phyloP scores from a whole-genome alignment of 1,140 invertebrate genomes.

The Papilio polytes region DNA sequence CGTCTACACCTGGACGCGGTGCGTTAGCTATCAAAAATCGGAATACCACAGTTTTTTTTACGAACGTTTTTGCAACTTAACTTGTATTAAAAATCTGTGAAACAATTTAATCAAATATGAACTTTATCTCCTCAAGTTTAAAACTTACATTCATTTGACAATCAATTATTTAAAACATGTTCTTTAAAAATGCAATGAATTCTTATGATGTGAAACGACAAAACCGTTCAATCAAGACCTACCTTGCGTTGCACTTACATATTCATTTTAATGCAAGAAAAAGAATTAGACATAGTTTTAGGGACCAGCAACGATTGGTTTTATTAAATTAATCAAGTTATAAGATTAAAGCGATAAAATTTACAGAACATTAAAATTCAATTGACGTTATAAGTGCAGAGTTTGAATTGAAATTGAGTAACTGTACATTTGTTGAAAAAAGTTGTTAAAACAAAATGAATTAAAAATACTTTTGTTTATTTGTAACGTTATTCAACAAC shows the following conservation, averaged over 20 bases:
- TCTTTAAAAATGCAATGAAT: slow-evolving; percentile 35
- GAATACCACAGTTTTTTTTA: slow-evolving; percentile 44
- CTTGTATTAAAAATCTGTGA: neutral
- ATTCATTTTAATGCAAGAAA: slow-evolving; percentile 2
- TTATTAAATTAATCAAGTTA: neutral
- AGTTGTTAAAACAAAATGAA: too few species aligned
- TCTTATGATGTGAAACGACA: slow-evolving; percentile 26
- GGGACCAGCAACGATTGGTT: slow-evolving; percentile 27
- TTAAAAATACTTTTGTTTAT: too few species aligned
- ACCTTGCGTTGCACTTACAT: neutral
- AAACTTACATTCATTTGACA: neutral
- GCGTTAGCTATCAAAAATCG: slow-evolving; percentile 53
- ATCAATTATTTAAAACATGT: slow-evolving; percentile 25
- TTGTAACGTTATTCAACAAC: too few species aligned
- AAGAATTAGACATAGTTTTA: slow-evolving; percentile 29
- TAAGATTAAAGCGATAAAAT: neutral
- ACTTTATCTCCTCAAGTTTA: neutral
- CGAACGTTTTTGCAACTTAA: slow-evolving; percentile 14
- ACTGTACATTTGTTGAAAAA: too few species aligned
- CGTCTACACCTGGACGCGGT: slow-evolving; percentile 49
- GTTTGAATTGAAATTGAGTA: too few species aligned
- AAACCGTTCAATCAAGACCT: slow-evolving; percentile 28
- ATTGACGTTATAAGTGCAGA: neutral
- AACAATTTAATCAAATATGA: neutral
- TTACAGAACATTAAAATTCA: neutral